A percentile compares a stretch with the other conserved stretches of the same genome.
Evolutionary conservation across 2,113 vertebrate genomes (phyloP).

Genomic region (Pipa parva): DNA sequence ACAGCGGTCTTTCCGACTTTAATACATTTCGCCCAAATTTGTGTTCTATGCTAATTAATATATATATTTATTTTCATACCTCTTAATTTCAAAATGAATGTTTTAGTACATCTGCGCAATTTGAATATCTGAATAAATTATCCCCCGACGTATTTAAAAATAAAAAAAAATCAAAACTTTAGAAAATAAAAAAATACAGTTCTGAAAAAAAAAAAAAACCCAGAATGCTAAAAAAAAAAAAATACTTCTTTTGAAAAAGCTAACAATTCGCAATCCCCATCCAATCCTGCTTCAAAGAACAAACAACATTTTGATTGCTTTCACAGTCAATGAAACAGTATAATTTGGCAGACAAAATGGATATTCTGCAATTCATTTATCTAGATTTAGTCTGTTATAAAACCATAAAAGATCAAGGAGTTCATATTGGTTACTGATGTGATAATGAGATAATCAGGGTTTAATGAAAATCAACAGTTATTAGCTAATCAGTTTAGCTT

Average conservation of each 20-base stretch:
- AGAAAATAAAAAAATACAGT: no score
- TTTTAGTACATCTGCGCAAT: no score
- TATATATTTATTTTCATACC: no score
- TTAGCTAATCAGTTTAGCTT: conserved; percentile 62
- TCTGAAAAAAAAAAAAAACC: no score
- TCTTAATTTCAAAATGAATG: no score
- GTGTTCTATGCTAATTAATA: no score
- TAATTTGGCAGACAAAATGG: conserved; percentile 41
- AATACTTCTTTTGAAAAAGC: conserved; percentile 10
- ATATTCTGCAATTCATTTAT: conserved; percentile 47
- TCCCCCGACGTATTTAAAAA: no score
- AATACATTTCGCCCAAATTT: no score
- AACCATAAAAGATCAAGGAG: conserved; percentile 51
- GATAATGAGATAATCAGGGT: conserved; percentile 54
- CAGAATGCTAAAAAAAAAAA: neutral
- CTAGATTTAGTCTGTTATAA: conserved; percentile 45
- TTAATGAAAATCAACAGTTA: conserved; percentile 62
- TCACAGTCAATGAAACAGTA: conserved; percentile 37
- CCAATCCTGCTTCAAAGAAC: conserved; percentile 39
- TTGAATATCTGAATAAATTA: no score
- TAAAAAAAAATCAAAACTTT: no score
- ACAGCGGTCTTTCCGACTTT: no score
- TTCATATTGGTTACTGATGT: conserved; percentile 45
- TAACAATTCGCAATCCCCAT: conserved; percentile 35
- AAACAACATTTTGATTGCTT: conserved; percentile 40